Conservation (phyloP, 2,113 vertebrate species). For the Mirza zaza region DNA sequence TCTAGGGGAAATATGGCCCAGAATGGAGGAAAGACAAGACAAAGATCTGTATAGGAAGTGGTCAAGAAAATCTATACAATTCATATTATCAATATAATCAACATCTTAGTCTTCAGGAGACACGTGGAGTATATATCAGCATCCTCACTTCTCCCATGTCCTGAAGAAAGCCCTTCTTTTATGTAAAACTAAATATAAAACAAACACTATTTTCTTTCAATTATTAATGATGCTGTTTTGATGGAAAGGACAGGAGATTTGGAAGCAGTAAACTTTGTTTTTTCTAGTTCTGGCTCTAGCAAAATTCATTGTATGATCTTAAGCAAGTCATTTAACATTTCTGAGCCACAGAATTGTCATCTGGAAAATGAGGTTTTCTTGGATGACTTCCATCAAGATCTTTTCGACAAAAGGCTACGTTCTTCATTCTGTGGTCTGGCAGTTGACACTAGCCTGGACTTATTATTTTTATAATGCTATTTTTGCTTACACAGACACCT, state of each 20-base stretch:
- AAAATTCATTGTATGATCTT: neutral
- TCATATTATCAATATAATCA: neutral
- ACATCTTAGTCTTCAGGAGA: neutral
- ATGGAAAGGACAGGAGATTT: neutral
- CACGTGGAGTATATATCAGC: neutral
- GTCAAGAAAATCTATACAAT: neutral
- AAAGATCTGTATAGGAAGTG: neutral
- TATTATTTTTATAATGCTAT: constrained; percentile 8
- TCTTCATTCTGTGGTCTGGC: neutral
- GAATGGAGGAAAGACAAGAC: neutral
- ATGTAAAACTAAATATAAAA: neutral
- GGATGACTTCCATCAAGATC: neutral
- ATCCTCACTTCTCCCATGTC: neutral
- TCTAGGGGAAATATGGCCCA: neutral
- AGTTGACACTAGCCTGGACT: neutral
- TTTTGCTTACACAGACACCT: constrained; percentile 13
- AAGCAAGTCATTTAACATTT: neutral
- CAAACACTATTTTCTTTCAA: neutral
- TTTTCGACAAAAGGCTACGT: neutral
- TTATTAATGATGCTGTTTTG: neutral
- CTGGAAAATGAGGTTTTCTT: neutral
- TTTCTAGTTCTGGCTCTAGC: neutral
- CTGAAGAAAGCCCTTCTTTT: neutral
- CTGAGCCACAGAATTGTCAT: neutral
- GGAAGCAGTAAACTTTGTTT: neutral